These are phyloP conservation scores for Delphinus delphis DNA, from an alignment of 2,113 vertebrate species.

Conservation along the genomic window DNA sequence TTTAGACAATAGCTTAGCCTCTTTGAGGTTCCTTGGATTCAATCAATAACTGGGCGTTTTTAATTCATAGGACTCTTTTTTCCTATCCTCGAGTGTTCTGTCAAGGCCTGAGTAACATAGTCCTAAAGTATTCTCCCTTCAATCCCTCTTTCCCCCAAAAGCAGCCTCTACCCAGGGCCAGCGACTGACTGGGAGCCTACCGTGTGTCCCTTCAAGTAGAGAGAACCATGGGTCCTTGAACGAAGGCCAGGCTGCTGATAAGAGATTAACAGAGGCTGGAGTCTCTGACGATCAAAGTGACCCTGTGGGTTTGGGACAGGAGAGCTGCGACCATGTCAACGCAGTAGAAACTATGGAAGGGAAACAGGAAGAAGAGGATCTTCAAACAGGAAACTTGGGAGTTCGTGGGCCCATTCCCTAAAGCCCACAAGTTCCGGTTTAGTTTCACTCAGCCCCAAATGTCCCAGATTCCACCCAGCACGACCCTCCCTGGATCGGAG, in stretches of 20 bases:
- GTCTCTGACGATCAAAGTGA: accelerated
- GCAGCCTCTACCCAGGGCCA: not conserved
- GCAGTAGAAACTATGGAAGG: not conserved
- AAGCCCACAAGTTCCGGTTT: not conserved
- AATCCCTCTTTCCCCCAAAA: not conserved
- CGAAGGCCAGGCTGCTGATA: not conserved
- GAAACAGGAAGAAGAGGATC: not conserved
- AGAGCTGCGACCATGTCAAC: accelerated
- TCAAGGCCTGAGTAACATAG: not conserved
- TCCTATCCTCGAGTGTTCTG: not conserved
- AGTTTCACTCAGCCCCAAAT: not conserved
- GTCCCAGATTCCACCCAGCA: not conserved
- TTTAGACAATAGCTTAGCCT: not conserved
- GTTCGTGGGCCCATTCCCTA: accelerated
- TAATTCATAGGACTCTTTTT: not conserved
- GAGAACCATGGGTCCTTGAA: not conserved
- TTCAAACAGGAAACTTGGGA: not conserved
- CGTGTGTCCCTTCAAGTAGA: not conserved
- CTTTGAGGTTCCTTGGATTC: not conserved
- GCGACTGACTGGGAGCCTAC: not conserved
- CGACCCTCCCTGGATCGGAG: not conserved
- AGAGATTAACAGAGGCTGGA: not conserved
- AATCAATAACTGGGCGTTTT: not conserved
- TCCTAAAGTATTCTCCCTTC: not conserved
- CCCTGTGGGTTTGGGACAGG: not conserved